Evolutionary conservation across 2,888 invertebrate species (phyloP).

Genomic region (Crepidodera aurea): DNA sequence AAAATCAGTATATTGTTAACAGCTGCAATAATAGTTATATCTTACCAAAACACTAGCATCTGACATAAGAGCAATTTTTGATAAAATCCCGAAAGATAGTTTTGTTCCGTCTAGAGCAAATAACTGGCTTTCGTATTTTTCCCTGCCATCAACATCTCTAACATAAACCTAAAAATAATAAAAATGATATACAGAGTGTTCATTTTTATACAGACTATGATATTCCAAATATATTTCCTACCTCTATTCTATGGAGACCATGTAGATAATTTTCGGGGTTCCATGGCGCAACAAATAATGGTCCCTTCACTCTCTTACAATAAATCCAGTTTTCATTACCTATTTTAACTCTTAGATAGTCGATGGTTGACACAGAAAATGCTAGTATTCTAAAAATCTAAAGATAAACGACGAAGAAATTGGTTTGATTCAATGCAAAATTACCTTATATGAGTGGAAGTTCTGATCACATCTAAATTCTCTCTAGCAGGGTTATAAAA

Average conservation of each 20-base stretch:
- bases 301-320: slow-evolving; percentile 70
- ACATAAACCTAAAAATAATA: slow-evolving; percentile 65
- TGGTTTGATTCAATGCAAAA: no score
- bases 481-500: slow-evolving; percentile 78
- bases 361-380: slow-evolving; percentile 75
- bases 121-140: slow-evolving; percentile 69
- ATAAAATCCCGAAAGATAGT: slow-evolving; percentile 71
- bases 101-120: slow-evolving; percentile 81
- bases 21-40: slow-evolving; percentile 38
- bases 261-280: slow-evolving; percentile 69
- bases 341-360: slow-evolving; percentile 72
- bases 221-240: slow-evolving; percentile 49
- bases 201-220: neutral
- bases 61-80: slow-evolving; percentile 80
- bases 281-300: slow-evolving; percentile 80
- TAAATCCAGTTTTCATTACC: slow-evolving; percentile 71
- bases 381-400: slow-evolving; percentile 70
- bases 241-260: slow-evolving; percentile 75
- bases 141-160: slow-evolving; percentile 67
- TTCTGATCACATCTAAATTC: slow-evolving; percentile 70
- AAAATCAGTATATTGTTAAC: neutral
- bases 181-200: neutral
- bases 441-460: slow-evolving; percentile 81
- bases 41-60: slow-evolving; percentile 78
- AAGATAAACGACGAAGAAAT: no score